These are phyloP conservation scores for Ceratothoa steindachneri DNA, from an alignment of 2,888 invertebrate species.

Conservation along the genomic window DNA sequence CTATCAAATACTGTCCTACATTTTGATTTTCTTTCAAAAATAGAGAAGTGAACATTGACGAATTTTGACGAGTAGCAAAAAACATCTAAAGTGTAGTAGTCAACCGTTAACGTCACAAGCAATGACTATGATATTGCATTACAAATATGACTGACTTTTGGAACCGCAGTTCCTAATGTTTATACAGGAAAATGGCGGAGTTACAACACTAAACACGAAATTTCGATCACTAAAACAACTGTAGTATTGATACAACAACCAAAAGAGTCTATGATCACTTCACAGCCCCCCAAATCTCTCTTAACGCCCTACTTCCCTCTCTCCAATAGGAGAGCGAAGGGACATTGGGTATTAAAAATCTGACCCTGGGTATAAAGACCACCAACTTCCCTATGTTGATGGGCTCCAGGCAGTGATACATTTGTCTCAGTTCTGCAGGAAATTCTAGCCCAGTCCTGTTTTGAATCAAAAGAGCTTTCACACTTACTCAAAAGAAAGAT, in stretches of 20 bases:
- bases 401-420: not conserved
- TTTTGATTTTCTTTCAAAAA: not conserved
- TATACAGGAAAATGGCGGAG: not conserved
- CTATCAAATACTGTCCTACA: not conserved
- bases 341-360: not conserved
- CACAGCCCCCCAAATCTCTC: not conserved
- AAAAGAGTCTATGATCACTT: not conserved
- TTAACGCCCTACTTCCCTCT: not conserved
- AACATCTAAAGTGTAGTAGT: not conserved
- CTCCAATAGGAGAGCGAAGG: not conserved
- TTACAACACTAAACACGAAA: not conserved
- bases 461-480: too few species aligned
- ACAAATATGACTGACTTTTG: too few species aligned
- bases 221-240: not conserved
- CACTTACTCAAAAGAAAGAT: too few species aligned
- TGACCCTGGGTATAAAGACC: not conserved
- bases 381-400: not conserved
- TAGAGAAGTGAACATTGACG: not conserved
- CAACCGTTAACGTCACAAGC: too few species aligned
- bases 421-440: too few species aligned
- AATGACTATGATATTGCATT: too few species aligned
- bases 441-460: too few species aligned
- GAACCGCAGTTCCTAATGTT: too few species aligned
- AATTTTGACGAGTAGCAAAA: not conserved
- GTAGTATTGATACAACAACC: not conserved